Conservation (phyloP, 2,797 vertebrate genomes). For the Phoxinus dragarum region DNA sequence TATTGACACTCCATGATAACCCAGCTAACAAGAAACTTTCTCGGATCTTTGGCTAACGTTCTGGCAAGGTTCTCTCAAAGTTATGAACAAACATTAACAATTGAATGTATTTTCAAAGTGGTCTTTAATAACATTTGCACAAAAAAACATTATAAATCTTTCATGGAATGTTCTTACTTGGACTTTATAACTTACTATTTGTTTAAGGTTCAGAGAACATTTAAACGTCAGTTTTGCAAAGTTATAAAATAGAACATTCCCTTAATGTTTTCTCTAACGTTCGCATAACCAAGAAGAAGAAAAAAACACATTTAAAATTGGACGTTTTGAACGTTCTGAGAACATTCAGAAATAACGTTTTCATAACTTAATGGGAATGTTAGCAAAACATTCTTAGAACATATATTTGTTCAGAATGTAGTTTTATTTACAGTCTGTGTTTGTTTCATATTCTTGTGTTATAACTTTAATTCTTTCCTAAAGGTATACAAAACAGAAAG, state of each 20-base stretch:
- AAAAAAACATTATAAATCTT: background rate
- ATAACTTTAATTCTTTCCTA: conserved; percentile 8
- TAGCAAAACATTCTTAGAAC: background rate
- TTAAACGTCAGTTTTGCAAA: background rate
- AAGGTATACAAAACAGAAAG: conserved; percentile 64
- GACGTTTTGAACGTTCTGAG: background rate
- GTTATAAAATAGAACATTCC: background rate
- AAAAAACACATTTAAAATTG: background rate
- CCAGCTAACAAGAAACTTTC: background rate
- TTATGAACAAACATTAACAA: background rate
- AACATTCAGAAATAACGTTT: background rate
- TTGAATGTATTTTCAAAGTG: background rate
- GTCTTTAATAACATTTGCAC: background rate
- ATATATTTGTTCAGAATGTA: background rate
- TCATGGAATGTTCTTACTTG: background rate
- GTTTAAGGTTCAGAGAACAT: background rate
- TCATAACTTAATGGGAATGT: background rate
- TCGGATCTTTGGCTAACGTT: background rate
- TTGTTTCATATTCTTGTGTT: background rate
- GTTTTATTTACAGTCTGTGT: background rate
- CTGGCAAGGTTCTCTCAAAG: background rate
- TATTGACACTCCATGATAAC: background rate
- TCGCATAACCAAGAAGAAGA: background rate
- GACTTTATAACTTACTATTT: background rate
- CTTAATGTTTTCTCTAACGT: background rate